Conservation (phyloP, 2,113 vertebrate genomes). For the Beaufortia kweichowensis region DNA sequence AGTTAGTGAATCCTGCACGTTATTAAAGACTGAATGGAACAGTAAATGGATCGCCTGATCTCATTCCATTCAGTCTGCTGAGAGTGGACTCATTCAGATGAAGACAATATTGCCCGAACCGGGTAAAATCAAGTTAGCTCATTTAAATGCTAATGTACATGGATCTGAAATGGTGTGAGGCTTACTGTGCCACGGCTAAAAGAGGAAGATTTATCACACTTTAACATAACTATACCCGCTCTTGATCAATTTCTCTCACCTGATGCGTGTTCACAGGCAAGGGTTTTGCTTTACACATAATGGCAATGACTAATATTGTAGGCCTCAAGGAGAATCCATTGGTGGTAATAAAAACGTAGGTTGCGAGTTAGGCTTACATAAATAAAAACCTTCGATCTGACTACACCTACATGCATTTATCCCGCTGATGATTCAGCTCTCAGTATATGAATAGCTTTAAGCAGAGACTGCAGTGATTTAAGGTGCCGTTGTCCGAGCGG, state of each 20-base stretch:
- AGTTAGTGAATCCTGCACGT: constrained; percentile 30
- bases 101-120: constrained; percentile 52
- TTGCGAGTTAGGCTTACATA: constrained; percentile 31
- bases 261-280: not conserved
- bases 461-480: constrained; percentile 28
- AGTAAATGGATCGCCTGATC: constrained; percentile 38
- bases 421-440: constrained; percentile 18
- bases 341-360: not conserved
- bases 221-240: not conserved
- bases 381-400: constrained; percentile 22
- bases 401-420: constrained; percentile 6
- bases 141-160: constrained; percentile 62
- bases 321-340: not conserved
- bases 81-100: constrained; percentile 51
- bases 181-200: constrained; percentile 6
- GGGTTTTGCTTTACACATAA: not conserved
- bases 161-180: constrained; percentile 46
- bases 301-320: not conserved
- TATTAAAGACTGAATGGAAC: constrained; percentile 30
- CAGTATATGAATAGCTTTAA: constrained; percentile 25
- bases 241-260: not conserved
- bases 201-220: constrained; percentile 14
- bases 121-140: constrained; percentile 50
- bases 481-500: constrained; percentile 46
- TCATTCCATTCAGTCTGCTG: constrained; percentile 39